Evolutionary conservation across 2,113 vertebrate species (phyloP), one percentile per base, ranked within the genome.

Genomic region (Microcebus murinus): DNA sequence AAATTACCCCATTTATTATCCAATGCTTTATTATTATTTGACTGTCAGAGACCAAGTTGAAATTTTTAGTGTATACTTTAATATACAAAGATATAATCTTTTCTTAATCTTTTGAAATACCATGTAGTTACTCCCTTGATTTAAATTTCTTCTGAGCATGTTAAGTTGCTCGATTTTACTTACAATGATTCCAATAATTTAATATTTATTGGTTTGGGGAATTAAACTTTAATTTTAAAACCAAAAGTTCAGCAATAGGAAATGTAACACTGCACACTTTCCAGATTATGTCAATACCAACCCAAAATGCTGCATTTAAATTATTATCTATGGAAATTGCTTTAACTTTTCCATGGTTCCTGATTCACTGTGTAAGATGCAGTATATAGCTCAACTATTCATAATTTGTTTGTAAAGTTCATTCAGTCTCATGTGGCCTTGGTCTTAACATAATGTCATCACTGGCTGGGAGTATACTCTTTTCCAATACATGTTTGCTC

Each of bases 1-100:
- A 92, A 86, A 57, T 10, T 20, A 29, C 11, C 18, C 27, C 25
- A 4, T 91, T 94, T 81, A 2, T 73, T 86, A 84, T 59, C 63
- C 34, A 61, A 36, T 84, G 10, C 94, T 84, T 61, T 85, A 59
- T 93, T 71, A 52, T 70, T 88, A 85, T 94, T 97, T 94, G 55
- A 65, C 61, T 87, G 21, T 77, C 52, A 96, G 63, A 70, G 8
- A 21, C 6, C 15, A 83, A 65, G 34, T 82, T 17, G 17, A 90
- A 94, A 67, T 39, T 29, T 90, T 86, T 90, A 74, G 13, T 70
- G 4, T 73, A 31, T 74, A 70, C 55, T 63, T 20, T 94, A 82
- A 74, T 29, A 27, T 4, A 57, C 2, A 80, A 87, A 80, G 6
- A 6, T 12, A 52, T 4, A 29, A 34, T 48, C 48, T 79, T 92